phyloP scores from a whole-genome alignment of 2,797 vertebrate species.

The Hapalemur alaotrensis region DNA sequence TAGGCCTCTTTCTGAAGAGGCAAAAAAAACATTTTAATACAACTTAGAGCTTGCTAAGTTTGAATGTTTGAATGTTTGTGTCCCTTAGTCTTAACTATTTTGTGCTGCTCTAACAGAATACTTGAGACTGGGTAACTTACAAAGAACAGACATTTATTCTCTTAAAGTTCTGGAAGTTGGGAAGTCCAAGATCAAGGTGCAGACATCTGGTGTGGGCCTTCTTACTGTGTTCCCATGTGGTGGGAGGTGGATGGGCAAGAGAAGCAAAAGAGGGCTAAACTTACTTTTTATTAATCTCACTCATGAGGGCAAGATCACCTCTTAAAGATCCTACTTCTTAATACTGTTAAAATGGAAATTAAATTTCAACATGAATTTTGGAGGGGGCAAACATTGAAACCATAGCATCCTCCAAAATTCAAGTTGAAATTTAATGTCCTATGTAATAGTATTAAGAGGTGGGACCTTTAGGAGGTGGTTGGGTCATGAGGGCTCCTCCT shows the following conservation, averaged over 20 bases:
- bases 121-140: background rate
- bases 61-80: background rate
- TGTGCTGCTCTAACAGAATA: background rate
- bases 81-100: background rate
- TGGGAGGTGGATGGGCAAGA: background rate
- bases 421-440: background rate
- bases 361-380: background rate
- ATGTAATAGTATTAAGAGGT: background rate
- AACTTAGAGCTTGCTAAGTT: background rate
- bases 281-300: background rate
- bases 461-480: background rate
- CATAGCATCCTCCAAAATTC: background rate
- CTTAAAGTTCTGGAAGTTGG: background rate
- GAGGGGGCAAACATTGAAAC: background rate
- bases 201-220: background rate
- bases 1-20: background rate
- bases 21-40: background rate
- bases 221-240: background rate
- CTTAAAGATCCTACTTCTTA: background rate
- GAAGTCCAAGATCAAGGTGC: background rate
- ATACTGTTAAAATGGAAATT: background rate
- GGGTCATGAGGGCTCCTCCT: background rate
- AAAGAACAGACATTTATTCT: background rate
- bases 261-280: background rate
- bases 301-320: background rate